Evolutionary conservation across 2,797 vertebrate genomes (phyloP), one percentile per base, ranked within the genome.

Genomic region (Bovichtus diacanthus): DNA sequence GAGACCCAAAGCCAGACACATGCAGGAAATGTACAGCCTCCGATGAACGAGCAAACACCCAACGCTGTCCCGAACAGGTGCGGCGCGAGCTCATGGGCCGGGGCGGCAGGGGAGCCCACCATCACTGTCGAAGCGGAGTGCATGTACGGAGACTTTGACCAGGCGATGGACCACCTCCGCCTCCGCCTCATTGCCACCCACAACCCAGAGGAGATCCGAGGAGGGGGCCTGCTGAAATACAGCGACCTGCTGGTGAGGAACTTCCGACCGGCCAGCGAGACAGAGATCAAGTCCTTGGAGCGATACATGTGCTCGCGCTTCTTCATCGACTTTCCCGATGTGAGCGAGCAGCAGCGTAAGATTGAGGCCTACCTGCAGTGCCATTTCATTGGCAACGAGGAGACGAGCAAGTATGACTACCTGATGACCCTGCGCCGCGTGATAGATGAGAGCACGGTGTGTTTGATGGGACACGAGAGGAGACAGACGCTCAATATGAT

Each of bases 281-380:
- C 92, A 0, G 96, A 99, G 93, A 99, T 99, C 81, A 99, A 99
- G 89, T 97, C 92, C 6, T 80, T 98, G 74, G 97, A 99, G 85
- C 96, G 98, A 11, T 99, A 99, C 88, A 99, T 99, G 98, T 99
- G 98, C 92, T 99, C 98, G 39, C 96, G 98, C 44, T 99, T 99
- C 93, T 99, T 99, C 91, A 99, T 99, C 29, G 98, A 99, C 94
- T 99, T 99, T 77, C 96, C 98, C 0, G 96, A 99, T 9, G 95
- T 99, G 27, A 88, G 90, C 2, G 97, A 98, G 88, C 98, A 99
- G 90, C 96, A 97, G 82, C 95, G 96, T 59, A 98, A 98, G 92
- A 97, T 99, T 12, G 97, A 99, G 91, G 97, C 97, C 3, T 98
- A 99, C 84, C 82, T 99, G 82, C 95, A 88, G 76, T 97, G 97